These are phyloP conservation scores for Lethocerus indicus DNA, from an alignment of 1,140 invertebrate genomes.

Conservation along the genomic window DNA sequence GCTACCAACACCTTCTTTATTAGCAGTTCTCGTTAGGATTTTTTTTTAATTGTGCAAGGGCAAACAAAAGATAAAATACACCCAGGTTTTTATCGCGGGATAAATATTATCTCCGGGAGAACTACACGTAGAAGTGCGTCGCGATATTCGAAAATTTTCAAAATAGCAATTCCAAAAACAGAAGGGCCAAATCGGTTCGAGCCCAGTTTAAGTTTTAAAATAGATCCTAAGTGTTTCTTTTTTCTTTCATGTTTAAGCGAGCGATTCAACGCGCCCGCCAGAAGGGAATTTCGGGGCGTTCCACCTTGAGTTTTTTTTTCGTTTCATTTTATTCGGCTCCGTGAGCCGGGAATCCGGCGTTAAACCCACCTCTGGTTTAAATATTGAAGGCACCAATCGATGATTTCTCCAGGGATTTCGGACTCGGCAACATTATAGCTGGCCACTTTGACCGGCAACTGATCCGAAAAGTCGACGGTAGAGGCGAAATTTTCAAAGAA, in stretches of 20 bases:
- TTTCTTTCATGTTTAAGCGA: not conserved
- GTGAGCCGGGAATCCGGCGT: not conserved
- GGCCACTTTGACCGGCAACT: not conserved
- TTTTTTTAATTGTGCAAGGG: too few relatives aligned
- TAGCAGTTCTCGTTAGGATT: too few relatives aligned
- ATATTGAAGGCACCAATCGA: slow-evolving; percentile 7
- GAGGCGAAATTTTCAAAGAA: slow-evolving; percentile 1
- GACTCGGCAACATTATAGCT: slow-evolving; percentile 4
- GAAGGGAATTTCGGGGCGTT: not conserved
- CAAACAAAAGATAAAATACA: too few relatives aligned
- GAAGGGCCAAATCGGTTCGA: too few relatives aligned
- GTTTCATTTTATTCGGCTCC: not conserved
- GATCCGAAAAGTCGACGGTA: not conserved
- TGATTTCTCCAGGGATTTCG: slow-evolving; percentile 2
- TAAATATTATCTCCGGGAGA: too few relatives aligned
- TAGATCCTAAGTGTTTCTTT: not conserved
- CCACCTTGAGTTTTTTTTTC: not conserved
- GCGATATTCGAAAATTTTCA: too few relatives aligned
- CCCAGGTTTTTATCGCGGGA: too few relatives aligned
- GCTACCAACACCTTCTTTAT: too few relatives aligned
- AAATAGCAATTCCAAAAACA: too few relatives aligned
- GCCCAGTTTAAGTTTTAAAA: too few relatives aligned
- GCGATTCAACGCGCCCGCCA: not conserved
- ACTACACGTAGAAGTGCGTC: too few relatives aligned
- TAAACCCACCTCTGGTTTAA: slow-evolving; percentile 1